Conservation (phyloP, 2,888 invertebrate species). For the Nomada fucata region DNA sequence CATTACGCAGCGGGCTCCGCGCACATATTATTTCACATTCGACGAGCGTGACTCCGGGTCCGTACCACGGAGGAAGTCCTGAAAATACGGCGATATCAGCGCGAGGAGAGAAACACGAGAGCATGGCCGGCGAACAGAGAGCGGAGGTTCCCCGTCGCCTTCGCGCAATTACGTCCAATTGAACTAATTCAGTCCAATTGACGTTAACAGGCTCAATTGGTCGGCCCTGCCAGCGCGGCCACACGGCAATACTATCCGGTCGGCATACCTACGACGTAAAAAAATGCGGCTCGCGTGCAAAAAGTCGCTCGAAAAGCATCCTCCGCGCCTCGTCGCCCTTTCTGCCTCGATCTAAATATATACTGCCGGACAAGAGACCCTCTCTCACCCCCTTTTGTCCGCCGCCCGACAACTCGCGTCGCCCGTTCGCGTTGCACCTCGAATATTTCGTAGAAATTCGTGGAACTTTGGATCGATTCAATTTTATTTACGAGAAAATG, state of each 20-base stretch:
- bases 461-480: too few relatives aligned
- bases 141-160: slow-evolving; percentile 82
- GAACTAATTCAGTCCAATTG: slow-evolving; percentile 83
- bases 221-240: slow-evolving; percentile 62
- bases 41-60: slow-evolving; percentile 7
- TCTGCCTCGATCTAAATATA: slow-evolving; percentile 30
- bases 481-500: too few relatives aligned
- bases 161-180: slow-evolving; percentile 83
- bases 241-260: slow-evolving; percentile 64
- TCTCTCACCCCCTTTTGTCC: background rate
- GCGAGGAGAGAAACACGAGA: slow-evolving; percentile 61
- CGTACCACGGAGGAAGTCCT: slow-evolving; percentile 58
- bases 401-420: background rate
- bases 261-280: slow-evolving; percentile 70
- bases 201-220: slow-evolving; percentile 83
- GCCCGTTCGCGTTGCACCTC: too few relatives aligned
- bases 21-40: background rate
- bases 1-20: background rate
- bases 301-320: slow-evolving; percentile 33
- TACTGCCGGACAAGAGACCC: background rate
- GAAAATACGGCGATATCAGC: slow-evolving; percentile 67
- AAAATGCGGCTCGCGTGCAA: slow-evolving; percentile 51
- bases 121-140: slow-evolving; percentile 58
- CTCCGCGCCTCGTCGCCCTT: slow-evolving; percentile 7
- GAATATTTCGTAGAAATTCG: too few relatives aligned